Base-by-base conservation (phyloP, 2,888 invertebrate genomes). In the Automeris io region DNA sequence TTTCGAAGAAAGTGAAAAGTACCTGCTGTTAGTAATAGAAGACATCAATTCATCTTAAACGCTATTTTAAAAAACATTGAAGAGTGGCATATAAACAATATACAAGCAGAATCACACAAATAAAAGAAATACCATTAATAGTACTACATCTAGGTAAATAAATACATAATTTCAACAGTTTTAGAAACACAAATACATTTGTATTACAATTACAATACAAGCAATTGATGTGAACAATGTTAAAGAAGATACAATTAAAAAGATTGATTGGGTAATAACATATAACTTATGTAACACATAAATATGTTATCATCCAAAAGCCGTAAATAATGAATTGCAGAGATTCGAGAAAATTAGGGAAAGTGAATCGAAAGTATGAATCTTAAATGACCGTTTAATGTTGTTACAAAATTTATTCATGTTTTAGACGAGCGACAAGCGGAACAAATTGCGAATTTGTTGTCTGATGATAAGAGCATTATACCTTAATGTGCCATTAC, bases 281-380 rank as follows among this genome's bases (percentile, higher is more conserved):
- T 5, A 12, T 12, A 26, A 7, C 24, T 26, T 12, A 26, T 1
- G 25, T 26, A 12, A 26, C 13, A 7, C 12, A 26, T 6, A 6
- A 3, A 26, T 12, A 6, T 8, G 12, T 26, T 12, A 12, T 12
- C 7, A 26, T 12, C n/a, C n/a, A 12, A 11, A 26, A 12, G 13
- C 1, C 7, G 5, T 11, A 24, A 8, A 16, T 8, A 29, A 16
- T 29, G 13, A 29, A 29, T 8, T 9, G 3, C 16, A 29, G 9
- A 26, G 16, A 40, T 26, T 40, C 25, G 35, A 13, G 37, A 34
- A 35, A 23, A 41, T 37, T 23, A 13, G 21, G 35, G 24, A 8
- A 33, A 36, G 13, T 32, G 39, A 35, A 24, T 41, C 40, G 41
- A 48, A 8, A 40, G 46, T 49, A 46, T 34, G 11, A 43, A 46